A percentile compares a stretch with the other conserved stretches of the same genome.
phyloP scores from a whole-genome alignment of 2,113 vertebrate genomes.

The Puntigrus tetrazona region DNA sequence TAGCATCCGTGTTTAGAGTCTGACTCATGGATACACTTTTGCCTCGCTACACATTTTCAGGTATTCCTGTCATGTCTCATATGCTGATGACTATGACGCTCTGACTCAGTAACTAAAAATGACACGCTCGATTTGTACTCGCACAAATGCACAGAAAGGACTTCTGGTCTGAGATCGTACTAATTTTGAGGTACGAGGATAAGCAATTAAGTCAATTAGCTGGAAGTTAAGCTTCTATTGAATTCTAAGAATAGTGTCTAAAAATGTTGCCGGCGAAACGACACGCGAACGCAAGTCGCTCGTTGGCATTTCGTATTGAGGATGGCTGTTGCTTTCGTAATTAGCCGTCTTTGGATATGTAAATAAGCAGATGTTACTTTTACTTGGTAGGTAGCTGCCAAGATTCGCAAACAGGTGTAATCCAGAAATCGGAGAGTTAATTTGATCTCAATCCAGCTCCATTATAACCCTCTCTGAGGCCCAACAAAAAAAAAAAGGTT shows the following conservation, averaged over 20 bases:
- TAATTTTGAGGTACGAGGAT: conserved; percentile 30
- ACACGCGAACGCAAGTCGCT: neutral
- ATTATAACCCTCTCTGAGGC: neutral
- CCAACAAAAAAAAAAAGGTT: conserved; percentile 14
- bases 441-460: neutral
- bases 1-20: conserved; percentile 21
- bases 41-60: conserved; percentile 14
- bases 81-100: conserved; percentile 20
- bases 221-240: conserved; percentile 29
- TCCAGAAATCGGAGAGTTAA: conserved; percentile 1
- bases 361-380: conserved; percentile 39
- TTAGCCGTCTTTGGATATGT: conserved; percentile 37
- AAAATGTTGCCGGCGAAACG: conserved; percentile 10
- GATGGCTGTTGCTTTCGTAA: conserved; percentile 12
- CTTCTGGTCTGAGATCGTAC: conserved; percentile 28
- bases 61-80: conserved; percentile 33
- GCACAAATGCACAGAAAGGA: conserved; percentile 30
- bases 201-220: conserved; percentile 45
- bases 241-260: conserved; percentile 39
- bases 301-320: neutral
- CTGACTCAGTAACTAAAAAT: conserved; percentile 39
- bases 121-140: conserved; percentile 1
- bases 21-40: conserved; percentile 19
- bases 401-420: conserved; percentile 21
- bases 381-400: conserved; percentile 16